Percentiles rank a stretch among this genome's conserved stretches.
phyloP scores from a whole-genome alignment of 2,888 invertebrate species.

The Elaeidobius kamerunicus region DNA sequence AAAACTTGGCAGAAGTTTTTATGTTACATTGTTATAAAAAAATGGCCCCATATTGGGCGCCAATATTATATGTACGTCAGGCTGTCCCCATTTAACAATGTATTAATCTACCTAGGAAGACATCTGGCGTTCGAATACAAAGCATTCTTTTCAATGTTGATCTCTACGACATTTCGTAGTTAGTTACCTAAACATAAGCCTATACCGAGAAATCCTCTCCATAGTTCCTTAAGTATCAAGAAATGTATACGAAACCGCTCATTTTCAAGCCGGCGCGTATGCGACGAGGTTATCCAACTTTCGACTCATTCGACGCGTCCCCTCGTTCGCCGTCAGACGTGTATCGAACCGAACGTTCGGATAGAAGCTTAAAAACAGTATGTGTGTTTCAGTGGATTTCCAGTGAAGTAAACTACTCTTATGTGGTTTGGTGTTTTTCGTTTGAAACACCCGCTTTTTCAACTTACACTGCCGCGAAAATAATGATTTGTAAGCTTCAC shows the following conservation, averaged over 20 bases:
- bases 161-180: slow-evolving; percentile 19
- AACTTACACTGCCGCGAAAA: slow-evolving; percentile 3
- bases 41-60: too few species aligned
- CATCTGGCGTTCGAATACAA: too few species aligned
- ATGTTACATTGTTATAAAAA: too few species aligned
- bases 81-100: too few species aligned
- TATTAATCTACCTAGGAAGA: too few species aligned
- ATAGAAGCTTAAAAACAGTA: background rate
- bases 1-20: too few species aligned
- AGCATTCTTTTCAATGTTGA: slow-evolving; percentile 1
- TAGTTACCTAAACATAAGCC: slow-evolving; percentile 17
- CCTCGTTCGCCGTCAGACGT: background rate
- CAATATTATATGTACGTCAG: too few species aligned
- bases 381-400: background rate
- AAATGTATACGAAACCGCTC: slow-evolving; percentile 23
- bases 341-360: background rate
- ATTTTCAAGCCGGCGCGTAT: slow-evolving; percentile 22
- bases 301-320: background rate
- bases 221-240: slow-evolving; percentile 28
- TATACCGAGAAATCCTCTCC: slow-evolving; percentile 26
- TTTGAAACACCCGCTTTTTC: background rate
- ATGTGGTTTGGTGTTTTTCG: background rate
- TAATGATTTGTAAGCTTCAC: slow-evolving; percentile 19
- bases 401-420: background rate
- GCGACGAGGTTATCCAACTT: slow-evolving; percentile 7